Evolutionary conservation across 2,888 invertebrate genomes (phyloP).

Genomic region (Blera fallax): DNA sequence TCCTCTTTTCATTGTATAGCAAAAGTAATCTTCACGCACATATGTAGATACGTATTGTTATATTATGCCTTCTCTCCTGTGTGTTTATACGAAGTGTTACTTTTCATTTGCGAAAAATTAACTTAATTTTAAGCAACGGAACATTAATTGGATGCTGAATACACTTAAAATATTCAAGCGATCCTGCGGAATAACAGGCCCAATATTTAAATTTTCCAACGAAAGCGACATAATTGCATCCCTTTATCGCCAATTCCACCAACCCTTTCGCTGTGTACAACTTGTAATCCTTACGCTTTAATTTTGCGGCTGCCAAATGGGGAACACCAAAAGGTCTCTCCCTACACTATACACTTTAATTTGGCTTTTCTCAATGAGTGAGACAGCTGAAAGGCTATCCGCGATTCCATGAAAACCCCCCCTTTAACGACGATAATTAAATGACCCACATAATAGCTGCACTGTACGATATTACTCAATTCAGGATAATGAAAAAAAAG

Average conservation of each 20-base stretch:
- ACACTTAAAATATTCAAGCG: conserved; percentile 40
- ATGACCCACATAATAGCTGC: conserved; percentile 63
- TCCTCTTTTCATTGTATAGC: background rate
- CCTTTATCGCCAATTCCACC: conserved; percentile 46
- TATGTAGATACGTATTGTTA: background rate
- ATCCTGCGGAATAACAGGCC: conserved; percentile 26
- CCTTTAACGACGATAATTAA: conserved; percentile 54
- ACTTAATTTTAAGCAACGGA: conserved; percentile 34
- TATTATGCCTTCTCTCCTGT: background rate
- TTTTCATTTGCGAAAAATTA: conserved; percentile 22
- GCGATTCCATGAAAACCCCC: conserved; percentile 28
- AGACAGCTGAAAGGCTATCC: conserved; percentile 37
- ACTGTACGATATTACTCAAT: conserved; percentile 59
- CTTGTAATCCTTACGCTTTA: conserved; percentile 34
- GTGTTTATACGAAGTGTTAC: background rate
- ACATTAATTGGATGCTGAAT: conserved; percentile 57
- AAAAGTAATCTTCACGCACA: background rate
- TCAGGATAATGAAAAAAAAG: conserved; percentile 42
- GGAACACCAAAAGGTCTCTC: background rate
- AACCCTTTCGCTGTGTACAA: background rate
- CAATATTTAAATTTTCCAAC: conserved; percentile 58
- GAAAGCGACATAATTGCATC: conserved; percentile 36
- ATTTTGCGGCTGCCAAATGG: conserved; percentile 1
- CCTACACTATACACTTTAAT: conserved; percentile 38
- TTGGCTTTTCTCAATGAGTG: conserved; percentile 19